These are phyloP conservation scores for Labeo catla DNA, from an alignment of 2,113 vertebrate genomes.

Conservation along the genomic window DNA sequence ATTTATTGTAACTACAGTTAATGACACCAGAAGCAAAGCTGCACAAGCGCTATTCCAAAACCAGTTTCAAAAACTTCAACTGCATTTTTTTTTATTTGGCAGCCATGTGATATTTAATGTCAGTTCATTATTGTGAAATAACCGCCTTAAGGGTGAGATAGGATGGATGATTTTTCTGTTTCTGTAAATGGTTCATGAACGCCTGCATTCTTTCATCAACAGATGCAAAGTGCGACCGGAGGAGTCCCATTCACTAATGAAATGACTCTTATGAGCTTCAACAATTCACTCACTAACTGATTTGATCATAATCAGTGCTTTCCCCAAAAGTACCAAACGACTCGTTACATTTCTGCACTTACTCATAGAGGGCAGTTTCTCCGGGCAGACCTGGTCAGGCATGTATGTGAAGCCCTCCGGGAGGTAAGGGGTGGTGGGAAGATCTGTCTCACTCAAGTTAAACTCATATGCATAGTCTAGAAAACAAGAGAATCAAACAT, in stretches of 20 bases:
- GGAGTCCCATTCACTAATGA: neutral
- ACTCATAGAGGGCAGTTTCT: constrained; percentile 96
- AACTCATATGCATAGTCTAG: constrained; percentile 93
- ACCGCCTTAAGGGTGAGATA: neutral
- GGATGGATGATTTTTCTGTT: neutral
- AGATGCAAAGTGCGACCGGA: neutral
- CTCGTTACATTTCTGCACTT: constrained; percentile 66
- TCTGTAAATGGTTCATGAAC: neutral
- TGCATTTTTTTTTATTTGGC: neutral
- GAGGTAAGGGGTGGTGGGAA: constrained; percentile 89
- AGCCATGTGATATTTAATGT: neutral
- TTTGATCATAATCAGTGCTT: neutral
- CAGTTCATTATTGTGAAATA: neutral
- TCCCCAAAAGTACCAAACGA: neutral
- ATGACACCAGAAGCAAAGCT: neutral
- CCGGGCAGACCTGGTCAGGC: constrained; percentile 86
- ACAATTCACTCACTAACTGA: too few species aligned
- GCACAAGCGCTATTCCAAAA: neutral
- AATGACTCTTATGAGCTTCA: too few species aligned
- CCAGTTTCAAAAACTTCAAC: neutral
- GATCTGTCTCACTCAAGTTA: constrained; percentile 87
- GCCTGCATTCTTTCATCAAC: neutral
- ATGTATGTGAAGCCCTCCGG: constrained; percentile 92
- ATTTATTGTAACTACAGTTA: neutral
- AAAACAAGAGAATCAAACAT: constrained; percentile 1